Evolutionary conservation across 2,888 invertebrate species (phyloP), one percentile per base, ranked within the genome.

Genomic region (Ptilodon capucinus): DNA sequence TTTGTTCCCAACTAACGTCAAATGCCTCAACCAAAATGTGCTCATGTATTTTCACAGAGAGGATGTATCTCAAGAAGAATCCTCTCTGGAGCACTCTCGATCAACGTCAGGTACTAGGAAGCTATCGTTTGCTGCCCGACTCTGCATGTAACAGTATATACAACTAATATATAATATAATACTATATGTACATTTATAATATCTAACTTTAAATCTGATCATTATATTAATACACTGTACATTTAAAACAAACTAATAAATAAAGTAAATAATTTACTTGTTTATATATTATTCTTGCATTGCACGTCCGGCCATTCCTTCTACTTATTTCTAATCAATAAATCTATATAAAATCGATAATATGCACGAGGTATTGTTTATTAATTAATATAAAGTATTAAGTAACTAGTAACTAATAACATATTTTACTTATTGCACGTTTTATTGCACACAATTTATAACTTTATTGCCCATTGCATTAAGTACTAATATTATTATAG

Each of bases 21-120:
- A 68, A 74, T 64, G 66, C 73, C 68, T 60, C 46, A 76, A 76
- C 74, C 68, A 55, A 55, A 53, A 49, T 51, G 40, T 81, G 85
- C 84, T 87, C 86, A 74, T 50, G 17, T 21, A 44, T 44, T 54
- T 23, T 45, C 51, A 79, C 81, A 74, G 77, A 81, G 77, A 79
- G 78, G 71, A 68, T 38, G 13, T 34, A 9, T 35, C 44, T 36
- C 41, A 48, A 39, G 45, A 21, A 44, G 49, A 49, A 47, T 66
- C 81, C 87, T 76, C 78, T 77, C 84, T 65, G 86, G 88, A 91
- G 91, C 86, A 87, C 64, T 51, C 57, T 60, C 56, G 47, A 60
- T 61, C 50, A 54, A 66, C 79, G 85, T 86, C 91, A 91, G 91
- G 91, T 91, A 91, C 91, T 86, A 84, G 90, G 91, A 90, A 91